A percentile compares a stretch with the other conserved stretches of the same genome.
phyloP scores from a whole-genome alignment of 2,113 vertebrate genomes.

The Ophthalmolycus amberensis region DNA sequence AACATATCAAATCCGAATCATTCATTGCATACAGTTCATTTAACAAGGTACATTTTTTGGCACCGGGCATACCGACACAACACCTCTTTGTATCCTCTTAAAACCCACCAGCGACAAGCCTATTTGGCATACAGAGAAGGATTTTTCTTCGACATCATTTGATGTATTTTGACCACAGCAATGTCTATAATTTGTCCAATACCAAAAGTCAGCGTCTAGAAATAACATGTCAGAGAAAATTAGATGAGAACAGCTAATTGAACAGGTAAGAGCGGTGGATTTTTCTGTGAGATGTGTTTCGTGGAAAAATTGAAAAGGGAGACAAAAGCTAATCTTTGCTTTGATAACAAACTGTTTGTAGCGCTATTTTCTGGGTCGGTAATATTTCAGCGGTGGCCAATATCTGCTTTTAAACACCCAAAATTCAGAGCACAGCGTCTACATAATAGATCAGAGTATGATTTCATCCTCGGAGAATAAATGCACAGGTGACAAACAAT shows the following conservation, averaged over 20 bases:
- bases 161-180: background rate
- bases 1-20: background rate
- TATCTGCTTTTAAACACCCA: background rate
- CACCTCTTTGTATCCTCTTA: background rate
- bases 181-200: slow-evolving; percentile 7
- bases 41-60: background rate
- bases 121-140: background rate
- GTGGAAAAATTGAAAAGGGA: background rate
- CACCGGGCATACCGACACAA: background rate
- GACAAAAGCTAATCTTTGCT: background rate
- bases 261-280: background rate
- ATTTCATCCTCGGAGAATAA: slow-evolving; percentile 24
- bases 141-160: slow-evolving; percentile 10
- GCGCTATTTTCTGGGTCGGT: slow-evolving; percentile 2
- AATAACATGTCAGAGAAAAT: slow-evolving; percentile 11
- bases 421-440: slow-evolving; percentile 6
- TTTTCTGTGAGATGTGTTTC: background rate
- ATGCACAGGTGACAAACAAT: slow-evolving; percentile 23
- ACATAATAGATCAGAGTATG: slow-evolving; percentile 16
- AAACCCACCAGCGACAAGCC: background rate
- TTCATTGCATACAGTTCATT: background rate
- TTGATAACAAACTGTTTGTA: background rate
- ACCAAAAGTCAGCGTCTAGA: slow-evolving; percentile 40
- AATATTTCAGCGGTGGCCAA: background rate
- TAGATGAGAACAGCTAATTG: background rate